Evolutionary conservation across 1,140 invertebrate genomes (phyloP), one percentile per base, ranked within the genome.

Genomic region (Drosophila lini): DNA sequence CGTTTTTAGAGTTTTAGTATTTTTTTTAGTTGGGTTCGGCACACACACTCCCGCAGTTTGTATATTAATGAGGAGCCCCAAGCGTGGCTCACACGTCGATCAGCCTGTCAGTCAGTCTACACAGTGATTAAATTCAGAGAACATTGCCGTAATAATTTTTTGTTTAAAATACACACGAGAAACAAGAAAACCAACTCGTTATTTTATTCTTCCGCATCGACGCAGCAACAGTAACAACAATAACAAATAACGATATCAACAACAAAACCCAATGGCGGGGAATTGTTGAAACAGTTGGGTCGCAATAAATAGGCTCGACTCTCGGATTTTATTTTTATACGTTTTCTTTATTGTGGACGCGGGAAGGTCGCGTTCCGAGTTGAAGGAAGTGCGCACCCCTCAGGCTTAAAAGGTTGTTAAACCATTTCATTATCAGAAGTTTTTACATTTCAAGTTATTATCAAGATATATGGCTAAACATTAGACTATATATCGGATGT

Each of bases 91-190:
- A 65, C 76, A 76, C 61, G 64, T 61, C 70, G 80, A 73, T 64
- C 80, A 62, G 70, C 59, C 56, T 52, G 76, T 60, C 74, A 59
- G 62, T 55, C 45, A 34, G 56, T 44, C 34, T 42, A 52, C 44
- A 67, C 58, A 52, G 58, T 71, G 84, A 88, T 76, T 84, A 84
- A 88, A 78, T 81, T 88, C 75, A 70, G 88, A 89, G 77, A 86
- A 89, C 84, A 80, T 68, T 88, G 83, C 77, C 80, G 83, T 82
- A 88, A 88, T 88, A 80, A 80, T 88, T 84, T 53, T 74, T 48
- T 76, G 63, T 77, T 78, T 58, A 79, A 83, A 77, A 74, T 62
- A 65, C 58, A 77, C 45, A 47, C 61, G 19, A 81, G 31, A 62
- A 58, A 69, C 34, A 81, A 70, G 41, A 65, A 74, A 44, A 74